Percentiles rank a stretch among this genome's conserved stretches.
phyloP scores from a whole-genome alignment of 2,797 vertebrate species.

The Bufotes viridis region DNA sequence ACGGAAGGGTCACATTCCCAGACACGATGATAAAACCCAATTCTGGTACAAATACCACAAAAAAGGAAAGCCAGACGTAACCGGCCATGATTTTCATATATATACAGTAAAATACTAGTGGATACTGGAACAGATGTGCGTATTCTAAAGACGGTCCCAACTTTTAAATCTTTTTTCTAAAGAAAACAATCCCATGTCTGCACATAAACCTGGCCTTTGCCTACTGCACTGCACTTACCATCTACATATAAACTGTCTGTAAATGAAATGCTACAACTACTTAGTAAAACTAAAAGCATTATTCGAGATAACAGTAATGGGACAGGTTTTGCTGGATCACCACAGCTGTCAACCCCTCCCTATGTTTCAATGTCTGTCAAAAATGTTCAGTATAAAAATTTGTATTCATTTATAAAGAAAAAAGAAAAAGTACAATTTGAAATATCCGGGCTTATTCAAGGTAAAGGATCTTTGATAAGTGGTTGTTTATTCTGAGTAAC shows the following conservation, averaged over 20 bases:
- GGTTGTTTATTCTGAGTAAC: no score
- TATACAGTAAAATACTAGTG: not conserved
- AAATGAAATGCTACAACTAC: not conserved
- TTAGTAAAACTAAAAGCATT: no score
- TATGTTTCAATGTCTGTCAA: no score
- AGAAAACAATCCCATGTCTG: not conserved
- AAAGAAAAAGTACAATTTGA: no score
- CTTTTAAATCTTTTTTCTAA: not conserved
- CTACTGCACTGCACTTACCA: not conserved
- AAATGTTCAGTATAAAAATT: no score
- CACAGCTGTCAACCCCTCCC: no score
- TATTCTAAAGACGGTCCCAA: not conserved
- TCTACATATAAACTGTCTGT: not conserved
- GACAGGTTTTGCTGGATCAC: no score
- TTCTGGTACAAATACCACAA: conserved; percentile 11
- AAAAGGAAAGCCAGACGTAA: not conserved
- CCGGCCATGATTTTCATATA: not conserved
- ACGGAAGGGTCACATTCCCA: not conserved
- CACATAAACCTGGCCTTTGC: no score
- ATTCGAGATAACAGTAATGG: no score
- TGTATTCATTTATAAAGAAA: no score
- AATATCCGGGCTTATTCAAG: no score
- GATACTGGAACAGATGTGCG: not conserved
- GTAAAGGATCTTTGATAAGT: no score
- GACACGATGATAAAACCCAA: not conserved